phyloP scores from a whole-genome alignment of 2,888 invertebrate species.

The Hartigia nigra region DNA sequence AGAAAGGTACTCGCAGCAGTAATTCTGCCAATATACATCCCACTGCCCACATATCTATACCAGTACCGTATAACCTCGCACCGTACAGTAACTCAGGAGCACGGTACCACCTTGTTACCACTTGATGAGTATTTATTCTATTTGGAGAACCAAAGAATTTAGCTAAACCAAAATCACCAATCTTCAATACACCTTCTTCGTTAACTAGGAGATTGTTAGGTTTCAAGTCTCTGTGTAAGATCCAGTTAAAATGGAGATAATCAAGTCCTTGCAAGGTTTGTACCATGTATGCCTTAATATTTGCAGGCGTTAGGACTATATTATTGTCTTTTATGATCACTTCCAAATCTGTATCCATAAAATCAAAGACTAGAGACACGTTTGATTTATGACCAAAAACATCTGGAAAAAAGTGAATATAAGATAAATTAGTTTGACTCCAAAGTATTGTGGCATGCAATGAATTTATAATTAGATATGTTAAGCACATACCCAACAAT shows the following conservation, averaged over 20 bases:
- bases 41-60: constrained; percentile 99
- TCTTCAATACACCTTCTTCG: constrained; percentile 90
- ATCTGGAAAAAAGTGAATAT: constrained; percentile 72
- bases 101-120: constrained; percentile 94
- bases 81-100: constrained; percentile 96
- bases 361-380: constrained; percentile 98
- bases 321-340: constrained; percentile 89
- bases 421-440: constrained; percentile 4
- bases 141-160: constrained; percentile 97
- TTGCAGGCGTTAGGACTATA: constrained; percentile 89
- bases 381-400: constrained; percentile 99
- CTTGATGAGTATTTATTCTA: constrained; percentile 96
- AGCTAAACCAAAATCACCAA: constrained; percentile 99
- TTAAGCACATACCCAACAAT: constrained; percentile 70
- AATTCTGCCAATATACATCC: constrained; percentile 98
- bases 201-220: constrained; percentile 98
- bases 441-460: neutral
- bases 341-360: constrained; percentile 99
- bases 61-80: constrained; percentile 92
- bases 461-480: neutral
- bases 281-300: constrained; percentile 95
- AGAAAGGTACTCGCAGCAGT: constrained; percentile 88
- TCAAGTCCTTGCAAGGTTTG: constrained; percentile 96
- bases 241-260: constrained; percentile 95
- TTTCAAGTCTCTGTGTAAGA: constrained; percentile 97